Base-by-base conservation (phyloP, 2,113 vertebrate genomes). In the Uria aalge region DNA sequence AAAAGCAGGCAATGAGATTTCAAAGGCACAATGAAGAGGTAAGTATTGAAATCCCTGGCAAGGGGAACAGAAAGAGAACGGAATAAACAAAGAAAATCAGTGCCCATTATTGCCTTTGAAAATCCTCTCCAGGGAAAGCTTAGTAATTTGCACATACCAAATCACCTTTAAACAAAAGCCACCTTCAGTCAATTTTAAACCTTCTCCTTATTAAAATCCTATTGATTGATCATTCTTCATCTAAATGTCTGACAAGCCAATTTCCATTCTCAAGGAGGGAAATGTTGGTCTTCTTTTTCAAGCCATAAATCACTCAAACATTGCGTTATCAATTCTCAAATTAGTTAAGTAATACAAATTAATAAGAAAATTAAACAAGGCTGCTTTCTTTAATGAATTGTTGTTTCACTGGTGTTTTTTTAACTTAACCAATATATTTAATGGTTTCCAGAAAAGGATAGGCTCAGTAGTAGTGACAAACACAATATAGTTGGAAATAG, bases 171-270 rank as follows among this genome's bases (percentile, higher is more conserved):
- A 95, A 96, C 90, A 97, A 95, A 96, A 97, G 92, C 87, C 82
- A 95, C 85, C 71, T 95, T 96, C 92, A 95, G 90, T 97, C 96
- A 96, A 94, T 97, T 95, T 92, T 94, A 94, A 95, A 90, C 81
- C 74, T 79, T 88, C 90, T 92, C 82, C 71, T 93, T 96, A 97
- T 96, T 97, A 96, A 96, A 96, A 96, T 83, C 88, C 72, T 96
- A 96, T 97, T 96, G 96, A 97, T 94, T 95, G 92, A 96, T 88
- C 96, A 94, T 96, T 95, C 92, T 96, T 96, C 96, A 96, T 96
- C 95, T 90, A 90, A 95, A 80, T 47, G 50, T 59, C 72, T 96
- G 96, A 97, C 96, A 96, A 97, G 88, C 63, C 88, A 96, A 95
- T 96, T 96, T 97, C 85, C 90, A 95, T 96, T 96, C 94, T 93